phyloP scores from a whole-genome alignment of 2,113 vertebrate genomes.

The Pseudopodoces humilis region DNA sequence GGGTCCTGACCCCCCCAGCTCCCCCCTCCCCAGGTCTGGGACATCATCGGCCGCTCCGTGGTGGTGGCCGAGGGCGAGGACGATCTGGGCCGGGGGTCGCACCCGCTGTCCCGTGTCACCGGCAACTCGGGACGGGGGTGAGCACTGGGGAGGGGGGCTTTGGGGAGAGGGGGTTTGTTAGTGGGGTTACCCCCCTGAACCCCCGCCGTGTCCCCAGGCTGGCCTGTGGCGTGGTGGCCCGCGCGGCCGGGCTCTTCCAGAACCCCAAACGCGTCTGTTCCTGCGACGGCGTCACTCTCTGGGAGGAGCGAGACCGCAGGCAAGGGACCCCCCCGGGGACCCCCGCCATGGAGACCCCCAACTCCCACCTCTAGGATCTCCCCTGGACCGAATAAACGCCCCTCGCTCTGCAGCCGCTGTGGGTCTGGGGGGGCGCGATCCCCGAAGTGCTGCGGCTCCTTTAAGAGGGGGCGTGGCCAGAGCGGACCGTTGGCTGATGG shows the following conservation, averaged over 20 bases:
- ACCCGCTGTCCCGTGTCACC: slow-evolving; percentile 80
- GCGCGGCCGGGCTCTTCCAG: slow-evolving; percentile 88
- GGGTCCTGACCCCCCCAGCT: background rate
- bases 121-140: slow-evolving; percentile 90
- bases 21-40: slow-evolving; percentile 78
- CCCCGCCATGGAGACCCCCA: slow-evolving; percentile 15
- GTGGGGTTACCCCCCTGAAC: accelerated
- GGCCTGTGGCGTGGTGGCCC: slow-evolving; percentile 90
- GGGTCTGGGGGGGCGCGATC: background rate
- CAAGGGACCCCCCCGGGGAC: background rate
- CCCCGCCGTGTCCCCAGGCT: slow-evolving; percentile 67
- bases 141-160: background rate
- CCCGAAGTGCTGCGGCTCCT: background rate
- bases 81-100: slow-evolving; percentile 82
- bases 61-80: slow-evolving; percentile 87
- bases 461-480: background rate
- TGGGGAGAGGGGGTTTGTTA: no score
- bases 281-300: slow-evolving; percentile 88
- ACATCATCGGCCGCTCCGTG: slow-evolving; percentile 90
- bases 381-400: background rate
- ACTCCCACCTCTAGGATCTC: background rate
- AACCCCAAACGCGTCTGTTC: slow-evolving; percentile 88
- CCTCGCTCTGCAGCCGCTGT: background rate
- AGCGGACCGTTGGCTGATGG: accelerated
- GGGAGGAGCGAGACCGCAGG: slow-evolving; percentile 86